These are phyloP conservation scores for Chamaetylas fuelleborni DNA, from an alignment of 2,113 vertebrate genomes.

Conservation along the genomic window DNA sequence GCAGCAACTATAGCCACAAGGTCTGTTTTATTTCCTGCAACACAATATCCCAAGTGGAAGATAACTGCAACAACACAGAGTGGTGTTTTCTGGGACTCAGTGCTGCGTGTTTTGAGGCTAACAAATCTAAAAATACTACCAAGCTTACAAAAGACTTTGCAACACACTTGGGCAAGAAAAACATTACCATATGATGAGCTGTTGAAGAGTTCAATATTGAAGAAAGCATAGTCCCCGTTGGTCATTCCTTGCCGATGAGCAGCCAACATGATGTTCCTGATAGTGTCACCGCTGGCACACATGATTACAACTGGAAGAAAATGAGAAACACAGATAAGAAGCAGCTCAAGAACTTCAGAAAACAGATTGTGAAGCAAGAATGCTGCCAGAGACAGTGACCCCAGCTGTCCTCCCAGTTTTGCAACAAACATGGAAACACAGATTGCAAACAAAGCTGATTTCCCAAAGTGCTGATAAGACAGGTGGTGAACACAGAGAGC, in stretches of 20 bases:
- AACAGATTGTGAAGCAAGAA: conserved; percentile 31
- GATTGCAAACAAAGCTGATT: neutral
- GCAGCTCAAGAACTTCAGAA: conserved; percentile 1
- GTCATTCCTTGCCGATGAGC: conserved; percentile 88
- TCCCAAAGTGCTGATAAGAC: neutral
- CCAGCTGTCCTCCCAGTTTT: neutral
- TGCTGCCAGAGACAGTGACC: conserved; percentile 18
- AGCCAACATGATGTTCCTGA: conserved; percentile 91
- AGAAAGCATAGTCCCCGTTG: conserved; percentile 87
- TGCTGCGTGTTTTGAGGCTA: neutral
- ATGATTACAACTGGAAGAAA: conserved; percentile 89
- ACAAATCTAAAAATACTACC: conserved; percentile 29
- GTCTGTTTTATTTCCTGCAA: neutral
- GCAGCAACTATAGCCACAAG: neutral
- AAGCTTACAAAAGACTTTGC: conserved; percentile 1
- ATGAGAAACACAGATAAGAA: conserved; percentile 54
- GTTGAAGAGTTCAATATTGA: conserved; percentile 98
- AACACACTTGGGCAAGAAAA: neutral
- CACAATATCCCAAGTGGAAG: neutral
- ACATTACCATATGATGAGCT: conserved; percentile 90
- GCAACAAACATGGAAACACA: neutral
- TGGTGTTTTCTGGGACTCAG: neutral
- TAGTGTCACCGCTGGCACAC: conserved; percentile 85
- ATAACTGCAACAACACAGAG: neutral
- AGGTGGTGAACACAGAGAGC: neutral